phyloP scores from a whole-genome alignment of 2,797 vertebrate genomes.

The Babyrousa celebensis region DNA sequence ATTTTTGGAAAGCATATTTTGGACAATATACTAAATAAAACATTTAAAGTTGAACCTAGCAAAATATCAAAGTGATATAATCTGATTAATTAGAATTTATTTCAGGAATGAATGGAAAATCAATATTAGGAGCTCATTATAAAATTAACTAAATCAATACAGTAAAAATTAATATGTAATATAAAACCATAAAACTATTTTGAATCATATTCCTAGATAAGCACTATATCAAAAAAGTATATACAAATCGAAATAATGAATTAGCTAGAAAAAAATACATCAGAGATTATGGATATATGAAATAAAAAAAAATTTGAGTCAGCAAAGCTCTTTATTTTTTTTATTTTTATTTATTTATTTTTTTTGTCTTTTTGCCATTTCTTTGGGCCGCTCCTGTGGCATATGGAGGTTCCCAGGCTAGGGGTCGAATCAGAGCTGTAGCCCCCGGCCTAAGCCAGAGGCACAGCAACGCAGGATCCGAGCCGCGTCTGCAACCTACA shows the following conservation, averaged over 20 bases:
- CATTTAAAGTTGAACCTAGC: background rate
- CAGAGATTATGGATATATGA: background rate
- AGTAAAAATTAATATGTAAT: background rate
- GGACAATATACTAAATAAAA: background rate
- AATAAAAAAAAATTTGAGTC: background rate
- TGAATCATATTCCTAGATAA: background rate
- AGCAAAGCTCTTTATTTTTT: background rate
- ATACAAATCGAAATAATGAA: background rate
- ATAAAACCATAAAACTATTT: background rate
- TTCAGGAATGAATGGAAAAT: background rate
- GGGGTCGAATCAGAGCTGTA: no score
- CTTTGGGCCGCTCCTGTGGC: no score
- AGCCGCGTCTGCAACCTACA: no score
- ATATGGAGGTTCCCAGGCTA: no score
- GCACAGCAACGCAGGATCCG: no score
- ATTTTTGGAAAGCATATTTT: background rate
- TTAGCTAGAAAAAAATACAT: background rate
- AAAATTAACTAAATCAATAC: background rate
- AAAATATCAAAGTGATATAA: background rate
- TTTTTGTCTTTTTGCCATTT: no score
- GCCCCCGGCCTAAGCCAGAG: no score
- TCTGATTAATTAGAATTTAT: background rate
- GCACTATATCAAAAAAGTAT: background rate
- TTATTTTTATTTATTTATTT: no score
- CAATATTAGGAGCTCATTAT: background rate